Percentiles rank a stretch among this genome's conserved stretches.
Evolutionary conservation across 2,888 invertebrate genomes (phyloP).

Genomic region (Tenthredo notha): DNA sequence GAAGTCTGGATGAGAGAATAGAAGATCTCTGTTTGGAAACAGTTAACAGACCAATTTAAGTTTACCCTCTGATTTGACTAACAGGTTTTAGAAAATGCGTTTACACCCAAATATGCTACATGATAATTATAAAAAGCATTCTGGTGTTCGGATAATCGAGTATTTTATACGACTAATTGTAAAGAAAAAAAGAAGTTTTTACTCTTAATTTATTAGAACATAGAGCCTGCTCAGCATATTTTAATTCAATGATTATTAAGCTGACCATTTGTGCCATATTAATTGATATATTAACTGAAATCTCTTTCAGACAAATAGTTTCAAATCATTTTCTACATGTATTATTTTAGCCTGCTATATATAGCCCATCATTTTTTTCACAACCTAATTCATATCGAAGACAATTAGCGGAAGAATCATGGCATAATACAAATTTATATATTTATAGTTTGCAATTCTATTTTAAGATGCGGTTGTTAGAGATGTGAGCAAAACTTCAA

Average conservation of each 20-base stretch:
- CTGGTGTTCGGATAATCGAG: not conserved
- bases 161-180: not conserved
- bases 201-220: slow-evolving; percentile 16
- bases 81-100: not conserved
- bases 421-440: slow-evolving; percentile 47
- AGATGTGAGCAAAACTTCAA: not conserved
- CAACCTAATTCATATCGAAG: slow-evolving; percentile 72
- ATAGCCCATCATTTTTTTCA: slow-evolving; percentile 60
- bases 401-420: slow-evolving; percentile 64
- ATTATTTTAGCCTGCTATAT: slow-evolving; percentile 65
- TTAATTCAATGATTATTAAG: slow-evolving; percentile 62
- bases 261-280: slow-evolving; percentile 73
- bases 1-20: not conserved
- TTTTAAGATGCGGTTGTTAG: slow-evolving; percentile 8
- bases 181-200: not conserved
- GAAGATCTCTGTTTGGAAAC: not conserved
- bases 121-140: not conserved
- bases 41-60: not conserved
- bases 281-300: slow-evolving; percentile 57
- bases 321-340: slow-evolving; percentile 64
- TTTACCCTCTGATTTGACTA: not conserved
- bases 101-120: not conserved
- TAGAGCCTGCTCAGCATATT: slow-evolving; percentile 34
- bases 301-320: slow-evolving; percentile 59
- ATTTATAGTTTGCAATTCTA: not conserved